These are phyloP conservation scores for Punctoribates punctum DNA, from an alignment of 2,888 invertebrate species.

Conservation along the genomic window DNA sequence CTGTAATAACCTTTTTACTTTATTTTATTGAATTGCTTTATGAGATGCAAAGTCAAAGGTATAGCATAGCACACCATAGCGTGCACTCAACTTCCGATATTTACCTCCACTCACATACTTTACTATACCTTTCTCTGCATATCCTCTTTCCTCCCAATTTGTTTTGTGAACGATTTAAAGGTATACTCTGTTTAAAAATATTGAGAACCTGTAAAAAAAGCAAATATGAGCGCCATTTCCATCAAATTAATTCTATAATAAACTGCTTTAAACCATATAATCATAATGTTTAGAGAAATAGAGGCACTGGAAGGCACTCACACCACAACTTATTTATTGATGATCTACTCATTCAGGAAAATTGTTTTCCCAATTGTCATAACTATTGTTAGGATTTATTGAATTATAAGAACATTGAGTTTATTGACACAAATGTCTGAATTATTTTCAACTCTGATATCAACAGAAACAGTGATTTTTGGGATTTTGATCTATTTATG, in stretches of 20 bases:
- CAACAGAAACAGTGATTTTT: background rate
- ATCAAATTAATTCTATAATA: conserved; percentile 1
- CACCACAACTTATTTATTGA: too few relatives aligned
- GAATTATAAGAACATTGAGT: conserved; percentile 2
- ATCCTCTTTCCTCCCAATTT: conserved; percentile 37
- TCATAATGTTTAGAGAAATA: background rate
- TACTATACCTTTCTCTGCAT: conserved; percentile 3
- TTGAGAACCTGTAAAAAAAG: conserved; percentile 30
- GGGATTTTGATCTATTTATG: conserved; percentile 27
- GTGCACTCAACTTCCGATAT: conserved; percentile 39
- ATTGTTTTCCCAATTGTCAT: too few relatives aligned
- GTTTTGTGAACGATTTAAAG: conserved; percentile 24
- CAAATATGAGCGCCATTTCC: background rate
- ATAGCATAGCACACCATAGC: conserved; percentile 23
- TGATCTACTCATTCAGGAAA: too few relatives aligned
- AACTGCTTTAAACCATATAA: background rate
- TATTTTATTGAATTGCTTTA: conserved; percentile 36
- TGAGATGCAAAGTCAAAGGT: conserved; percentile 26
- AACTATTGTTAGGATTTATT: background rate
- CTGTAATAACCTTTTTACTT: conserved; percentile 37
- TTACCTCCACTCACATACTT: conserved; percentile 16
- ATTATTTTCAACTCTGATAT: background rate
- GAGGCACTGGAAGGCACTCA: background rate
- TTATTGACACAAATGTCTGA: background rate
- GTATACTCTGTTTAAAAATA: conserved; percentile 22